Base-by-base conservation (phyloP, 64 coral and sea anemone genomes). In the Acropora tenuis region DNA sequence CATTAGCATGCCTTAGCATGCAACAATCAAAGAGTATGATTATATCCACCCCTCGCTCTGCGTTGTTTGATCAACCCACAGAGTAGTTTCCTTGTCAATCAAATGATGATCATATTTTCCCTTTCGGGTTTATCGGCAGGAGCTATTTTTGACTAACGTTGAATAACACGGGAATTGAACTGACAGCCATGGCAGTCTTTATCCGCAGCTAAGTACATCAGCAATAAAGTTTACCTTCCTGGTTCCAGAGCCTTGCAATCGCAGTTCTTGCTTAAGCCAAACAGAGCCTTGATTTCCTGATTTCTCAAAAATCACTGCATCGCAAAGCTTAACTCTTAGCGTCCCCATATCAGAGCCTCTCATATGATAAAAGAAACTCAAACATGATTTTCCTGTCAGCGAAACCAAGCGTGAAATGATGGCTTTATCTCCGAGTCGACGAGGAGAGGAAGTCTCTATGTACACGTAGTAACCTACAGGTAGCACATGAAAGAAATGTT, bases 341-440 rank as follows among this genome's bases (percentile, higher is more conserved):
- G 74, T 87, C 1, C 84, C 84, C 82, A 92, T 58, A 50, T 20
- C 19, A 1, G 9, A 40, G 5, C 91, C 91, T 65, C 73, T 79
- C 91, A 92, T 92, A 83, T 92, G 91, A 9, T 87, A 92, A 47
- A 87, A 92, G 15, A 92, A 87, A 17, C 41, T 65, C 89, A 91
- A 50, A 41, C 89, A 91, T 10, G 82, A 75, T 11, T 84, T 60
- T 41, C 79, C 72, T 6, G 78, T 40, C 9, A 83, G 80, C 1
- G 71, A 19, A 57, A 80, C 74, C 74, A 15, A 74, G 5, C 82
- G 80, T 43, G 53, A 76, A 18, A 91, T 18, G 59, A 42, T 91
- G 2, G 89, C 89, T 63, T 47, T 76, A 10, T 91, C 69, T 13
- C 80, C 79, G 13, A 7, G 40, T 10, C 1, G 1, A 2, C 80